Evolutionary conservation across 2,113 vertebrate species (phyloP).

Genomic region (Corydoras sp.): DNA sequence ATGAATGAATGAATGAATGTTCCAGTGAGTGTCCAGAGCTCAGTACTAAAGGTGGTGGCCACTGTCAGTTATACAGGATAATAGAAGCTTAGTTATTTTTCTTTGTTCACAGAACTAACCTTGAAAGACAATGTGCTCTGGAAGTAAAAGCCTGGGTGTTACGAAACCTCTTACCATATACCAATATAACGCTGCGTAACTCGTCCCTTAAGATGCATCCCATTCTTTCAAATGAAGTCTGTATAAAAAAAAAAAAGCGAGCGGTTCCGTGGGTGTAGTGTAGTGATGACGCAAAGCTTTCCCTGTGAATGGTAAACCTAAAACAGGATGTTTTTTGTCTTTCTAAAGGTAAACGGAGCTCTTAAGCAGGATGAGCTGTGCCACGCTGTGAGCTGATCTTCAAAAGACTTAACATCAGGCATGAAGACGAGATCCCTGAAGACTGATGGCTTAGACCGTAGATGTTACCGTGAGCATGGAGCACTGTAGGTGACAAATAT

Average conservation of each 20-base stretch:
- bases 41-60: too few species aligned
- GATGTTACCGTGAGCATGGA: constrained; percentile 7
- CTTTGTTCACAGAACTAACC: too few species aligned
- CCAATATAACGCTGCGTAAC: too few species aligned
- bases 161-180: too few species aligned
- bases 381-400: background rate
- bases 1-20: too few species aligned
- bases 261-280: background rate
- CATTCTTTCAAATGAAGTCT: background rate
- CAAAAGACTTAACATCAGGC: background rate
- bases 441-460: background rate
- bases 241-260: background rate
- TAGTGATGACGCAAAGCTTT: background rate
- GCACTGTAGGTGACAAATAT: constrained; percentile 13
- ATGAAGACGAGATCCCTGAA: constrained; percentile 22
- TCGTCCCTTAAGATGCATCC: background rate
- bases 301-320: background rate
- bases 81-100: too few species aligned
- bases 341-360: constrained; percentile 14
- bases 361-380: background rate
- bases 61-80: too few species aligned
- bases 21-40: too few species aligned
- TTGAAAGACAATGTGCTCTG: too few species aligned
- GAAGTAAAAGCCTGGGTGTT: too few species aligned
- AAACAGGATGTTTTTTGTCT: constrained; percentile 19